phyloP scores from a whole-genome alignment of 2,113 vertebrate genomes.

The Prunella fulvescens region DNA sequence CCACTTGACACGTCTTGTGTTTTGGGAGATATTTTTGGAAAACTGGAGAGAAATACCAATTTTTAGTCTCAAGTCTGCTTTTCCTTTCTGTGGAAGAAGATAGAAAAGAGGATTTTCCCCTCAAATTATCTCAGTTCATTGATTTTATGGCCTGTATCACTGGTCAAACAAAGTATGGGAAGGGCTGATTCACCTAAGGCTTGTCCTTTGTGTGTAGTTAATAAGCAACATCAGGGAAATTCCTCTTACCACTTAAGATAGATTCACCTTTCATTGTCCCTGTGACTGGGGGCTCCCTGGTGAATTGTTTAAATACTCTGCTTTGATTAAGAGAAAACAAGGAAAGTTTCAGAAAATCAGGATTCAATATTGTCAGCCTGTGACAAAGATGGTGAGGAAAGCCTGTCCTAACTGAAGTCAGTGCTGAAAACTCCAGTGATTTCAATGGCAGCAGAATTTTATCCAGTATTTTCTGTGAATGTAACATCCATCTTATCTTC shows the following conservation, averaged over 20 bases:
- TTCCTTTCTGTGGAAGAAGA: not conserved
- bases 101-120: not conserved
- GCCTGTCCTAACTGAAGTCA: not conserved
- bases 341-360: not conserved
- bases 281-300: not conserved
- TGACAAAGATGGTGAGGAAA: not conserved
- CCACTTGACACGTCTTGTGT: not conserved
- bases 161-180: not conserved
- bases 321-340: not conserved
- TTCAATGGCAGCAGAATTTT: not conserved
- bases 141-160: not conserved
- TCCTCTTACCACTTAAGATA: not conserved
- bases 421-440: not conserved
- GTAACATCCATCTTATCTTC: not conserved
- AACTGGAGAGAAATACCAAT: not conserved
- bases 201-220: not conserved
- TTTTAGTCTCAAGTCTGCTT: not conserved
- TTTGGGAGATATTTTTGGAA: conserved; percentile 26
- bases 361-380: not conserved
- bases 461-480: not conserved
- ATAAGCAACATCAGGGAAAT: not conserved
- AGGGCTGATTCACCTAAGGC: not conserved
- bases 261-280: not conserved
- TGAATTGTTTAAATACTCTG: not conserved
- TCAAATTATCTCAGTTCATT: not conserved